Conservation (phyloP, 2,797 vertebrate species). For the Sitta carolinensis region DNA sequence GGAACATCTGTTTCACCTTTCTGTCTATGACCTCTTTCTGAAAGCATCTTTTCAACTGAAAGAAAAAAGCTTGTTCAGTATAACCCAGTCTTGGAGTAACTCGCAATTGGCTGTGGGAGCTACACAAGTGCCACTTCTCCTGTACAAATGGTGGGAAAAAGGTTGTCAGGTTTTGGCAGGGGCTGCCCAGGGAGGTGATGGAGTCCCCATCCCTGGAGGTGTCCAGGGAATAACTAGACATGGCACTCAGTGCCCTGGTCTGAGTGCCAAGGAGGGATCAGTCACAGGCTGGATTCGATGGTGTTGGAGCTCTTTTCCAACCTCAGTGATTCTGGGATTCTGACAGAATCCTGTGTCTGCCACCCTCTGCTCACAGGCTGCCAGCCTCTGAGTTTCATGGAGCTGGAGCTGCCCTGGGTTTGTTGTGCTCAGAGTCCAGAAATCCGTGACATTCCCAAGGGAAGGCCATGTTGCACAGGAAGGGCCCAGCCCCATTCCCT, state of each 20-base stretch:
- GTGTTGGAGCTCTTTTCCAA: neutral
- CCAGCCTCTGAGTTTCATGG: rapidly evolving
- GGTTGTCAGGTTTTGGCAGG: neutral
- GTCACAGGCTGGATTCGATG: neutral
- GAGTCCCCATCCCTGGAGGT: neutral
- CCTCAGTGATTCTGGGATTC: neutral
- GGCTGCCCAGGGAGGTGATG: neutral
- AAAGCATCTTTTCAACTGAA: neutral
- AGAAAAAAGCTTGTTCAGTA: neutral
- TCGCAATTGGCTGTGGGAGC: neutral
- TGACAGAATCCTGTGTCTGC: neutral
- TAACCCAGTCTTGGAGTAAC: neutral
- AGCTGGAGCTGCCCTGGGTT: neutral
- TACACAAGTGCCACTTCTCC: rapidly evolving
- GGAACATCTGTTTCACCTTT: conserved; percentile 47
- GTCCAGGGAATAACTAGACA: neutral
- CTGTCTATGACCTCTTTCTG: neutral
- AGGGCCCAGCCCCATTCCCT: neutral
- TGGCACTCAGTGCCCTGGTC: neutral
- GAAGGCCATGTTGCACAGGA: rapidly evolving
- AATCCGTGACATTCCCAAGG: neutral
- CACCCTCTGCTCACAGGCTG: neutral
- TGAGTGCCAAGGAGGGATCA: neutral
- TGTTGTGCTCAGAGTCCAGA: neutral
- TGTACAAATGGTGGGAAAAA: neutral